These are phyloP conservation scores for Hycleus phaleratus DNA, from an alignment of 1,140 invertebrate genomes.

Conservation along the genomic window DNA sequence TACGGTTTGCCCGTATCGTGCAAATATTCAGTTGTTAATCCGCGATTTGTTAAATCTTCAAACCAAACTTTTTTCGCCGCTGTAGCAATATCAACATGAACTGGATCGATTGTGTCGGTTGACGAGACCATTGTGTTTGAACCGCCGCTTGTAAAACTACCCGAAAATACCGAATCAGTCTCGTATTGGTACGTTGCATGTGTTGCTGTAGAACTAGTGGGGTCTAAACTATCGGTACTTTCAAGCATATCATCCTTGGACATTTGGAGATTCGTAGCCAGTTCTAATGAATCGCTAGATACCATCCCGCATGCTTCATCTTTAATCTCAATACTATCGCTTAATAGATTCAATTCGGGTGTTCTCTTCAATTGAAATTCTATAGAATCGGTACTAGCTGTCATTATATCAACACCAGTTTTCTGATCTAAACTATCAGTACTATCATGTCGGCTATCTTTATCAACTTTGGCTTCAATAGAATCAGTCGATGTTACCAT, in stretches of 20 bases:
- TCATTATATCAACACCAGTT: constrained; percentile 46
- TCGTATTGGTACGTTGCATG: constrained; percentile 77
- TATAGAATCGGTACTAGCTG: constrained; percentile 55
- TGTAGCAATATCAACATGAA: constrained; percentile 33
- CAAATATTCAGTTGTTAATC: constrained; percentile 28
- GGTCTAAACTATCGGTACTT: constrained; percentile 61
- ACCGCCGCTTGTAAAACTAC: constrained; percentile 69
- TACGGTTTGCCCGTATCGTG: constrained; percentile 39
- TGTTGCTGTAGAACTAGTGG: constrained; percentile 67
- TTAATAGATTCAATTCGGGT: constrained; percentile 37
- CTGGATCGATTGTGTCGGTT: constrained; percentile 56
- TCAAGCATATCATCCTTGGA: constrained; percentile 37
- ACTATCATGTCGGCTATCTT: constrained; percentile 44
- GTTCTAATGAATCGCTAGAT: constrained; percentile 47
- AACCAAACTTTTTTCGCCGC: constrained; percentile 41
- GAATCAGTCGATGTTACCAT: constrained; percentile 58
- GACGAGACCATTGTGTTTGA: constrained; percentile 67
- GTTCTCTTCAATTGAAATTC: constrained; percentile 44
- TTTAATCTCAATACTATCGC: constrained; percentile 46
- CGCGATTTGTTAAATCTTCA: constrained; percentile 29
- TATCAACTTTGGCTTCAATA: constrained; percentile 46
- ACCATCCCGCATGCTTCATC: constrained; percentile 37
- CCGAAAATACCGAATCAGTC: constrained; percentile 73
- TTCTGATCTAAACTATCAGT: constrained; percentile 53
- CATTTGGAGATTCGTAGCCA: constrained; percentile 27